Conservation (phyloP, 2,113 vertebrate genomes). For the Mastomys coucha region DNA sequence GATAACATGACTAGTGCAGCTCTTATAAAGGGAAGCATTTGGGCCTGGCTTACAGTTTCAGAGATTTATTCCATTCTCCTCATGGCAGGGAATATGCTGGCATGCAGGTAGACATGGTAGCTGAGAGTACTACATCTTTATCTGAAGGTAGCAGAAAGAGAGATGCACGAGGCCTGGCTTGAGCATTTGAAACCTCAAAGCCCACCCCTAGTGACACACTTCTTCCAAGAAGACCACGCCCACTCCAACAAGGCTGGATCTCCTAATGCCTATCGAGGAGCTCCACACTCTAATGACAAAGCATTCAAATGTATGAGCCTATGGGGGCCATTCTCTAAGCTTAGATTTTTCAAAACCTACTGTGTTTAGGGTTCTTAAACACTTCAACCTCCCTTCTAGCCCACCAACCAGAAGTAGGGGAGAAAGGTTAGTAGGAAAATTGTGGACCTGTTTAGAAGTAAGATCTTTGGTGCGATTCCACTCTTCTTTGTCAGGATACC, state of each 20-base stretch:
- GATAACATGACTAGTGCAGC: neutral
- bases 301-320: neutral
- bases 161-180: neutral
- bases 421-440: too few species aligned
- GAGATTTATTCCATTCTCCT: neutral
- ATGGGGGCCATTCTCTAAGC: neutral
- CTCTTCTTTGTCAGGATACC: too few species aligned
- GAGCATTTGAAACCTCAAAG: neutral
- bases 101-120: neutral
- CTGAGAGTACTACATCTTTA: neutral
- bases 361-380: too few species aligned
- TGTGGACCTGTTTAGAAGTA: too few species aligned
- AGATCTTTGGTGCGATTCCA: too few species aligned
- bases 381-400: too few species aligned
- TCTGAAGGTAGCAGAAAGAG: neutral
- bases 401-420: too few species aligned
- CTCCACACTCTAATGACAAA: neutral
- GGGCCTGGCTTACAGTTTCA: neutral
- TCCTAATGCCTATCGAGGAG: neutral
- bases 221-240: neutral
- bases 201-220: neutral
- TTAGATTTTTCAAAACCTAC: neutral
- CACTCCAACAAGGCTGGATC: neutral
- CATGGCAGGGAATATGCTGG: neutral
- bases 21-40: neutral